A percentile compares a stretch with the other conserved stretches of the same genome.
Conservation (phyloP, 1,140 invertebrate genomes). For the Lethocerus indicus region DNA sequence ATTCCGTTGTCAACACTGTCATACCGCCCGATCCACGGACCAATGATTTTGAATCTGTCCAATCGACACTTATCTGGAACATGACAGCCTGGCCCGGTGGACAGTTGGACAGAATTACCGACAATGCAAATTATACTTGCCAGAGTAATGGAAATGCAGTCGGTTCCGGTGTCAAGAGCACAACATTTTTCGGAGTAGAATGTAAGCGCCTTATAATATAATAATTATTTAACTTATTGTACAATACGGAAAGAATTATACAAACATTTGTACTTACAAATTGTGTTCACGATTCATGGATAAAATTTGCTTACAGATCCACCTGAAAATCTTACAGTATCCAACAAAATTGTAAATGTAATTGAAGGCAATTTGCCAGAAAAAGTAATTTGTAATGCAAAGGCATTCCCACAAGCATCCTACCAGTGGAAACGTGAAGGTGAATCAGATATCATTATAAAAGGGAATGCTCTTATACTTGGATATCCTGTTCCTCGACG, state of each 20-base stretch:
- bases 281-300: not conserved
- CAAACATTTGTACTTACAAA: no score
- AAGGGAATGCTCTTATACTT: conserved; percentile 34
- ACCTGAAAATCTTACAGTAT: conserved; percentile 66
- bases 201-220: conserved; percentile 41
- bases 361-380: conserved; percentile 56
- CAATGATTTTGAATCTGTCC: conserved; percentile 74
- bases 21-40: conserved; percentile 46
- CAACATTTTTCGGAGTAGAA: conserved; percentile 68
- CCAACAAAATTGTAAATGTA: conserved; percentile 49
- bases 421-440: conserved; percentile 47
- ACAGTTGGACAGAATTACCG: conserved; percentile 51
- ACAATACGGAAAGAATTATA: not conserved
- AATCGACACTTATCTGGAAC: conserved; percentile 67
- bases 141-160: conserved; percentile 53
- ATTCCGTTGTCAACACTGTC: conserved; percentile 45
- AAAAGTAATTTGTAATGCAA: conserved; percentile 56
- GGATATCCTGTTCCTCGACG: conserved; percentile 37
- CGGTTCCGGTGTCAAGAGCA: conserved; percentile 55
- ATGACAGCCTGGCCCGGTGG: conserved; percentile 62
- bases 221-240: not conserved
- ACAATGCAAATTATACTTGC: conserved; percentile 74
- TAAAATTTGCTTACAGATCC: no score
- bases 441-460: conserved; percentile 27
- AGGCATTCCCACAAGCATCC: conserved; percentile 47